Conservation (phyloP, 2,113 vertebrate species). For the Erythrolamprus reginae region DNA sequence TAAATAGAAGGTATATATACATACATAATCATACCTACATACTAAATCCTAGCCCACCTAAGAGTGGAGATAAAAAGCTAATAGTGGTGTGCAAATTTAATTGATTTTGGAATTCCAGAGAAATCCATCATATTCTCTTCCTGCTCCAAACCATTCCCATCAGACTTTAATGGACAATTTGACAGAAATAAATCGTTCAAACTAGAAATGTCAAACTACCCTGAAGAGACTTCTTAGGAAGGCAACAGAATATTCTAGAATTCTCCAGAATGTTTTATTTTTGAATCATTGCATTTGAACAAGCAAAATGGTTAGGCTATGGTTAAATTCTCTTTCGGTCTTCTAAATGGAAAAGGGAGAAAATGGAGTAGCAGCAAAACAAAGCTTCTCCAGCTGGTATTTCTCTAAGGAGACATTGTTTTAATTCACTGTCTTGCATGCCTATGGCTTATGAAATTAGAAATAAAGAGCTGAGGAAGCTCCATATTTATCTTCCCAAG, state of each 20-base stretch:
- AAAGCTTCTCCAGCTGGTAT: not conserved
- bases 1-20: not conserved
- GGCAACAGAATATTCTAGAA: not conserved
- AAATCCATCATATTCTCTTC: not conserved
- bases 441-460: not conserved
- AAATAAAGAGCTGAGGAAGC: not conserved
- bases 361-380: not conserved
- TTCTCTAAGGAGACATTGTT: not conserved
- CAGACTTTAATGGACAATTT: not conserved
- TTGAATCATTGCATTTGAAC: not conserved
- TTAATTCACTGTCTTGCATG: not conserved
- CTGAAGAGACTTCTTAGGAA: not conserved
- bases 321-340: not conserved
- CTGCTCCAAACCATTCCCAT: not conserved
- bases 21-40: not conserved
- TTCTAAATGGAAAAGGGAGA: not conserved
- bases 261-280: not conserved
- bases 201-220: not conserved
- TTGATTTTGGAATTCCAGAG: not conserved
- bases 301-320: not conserved
- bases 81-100: not conserved
- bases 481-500: not conserved
- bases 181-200: not conserved
- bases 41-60: not conserved
- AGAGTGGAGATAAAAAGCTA: not conserved